Conservation (phyloP, 2,113 vertebrate species). For the Malurus cyaneus region DNA sequence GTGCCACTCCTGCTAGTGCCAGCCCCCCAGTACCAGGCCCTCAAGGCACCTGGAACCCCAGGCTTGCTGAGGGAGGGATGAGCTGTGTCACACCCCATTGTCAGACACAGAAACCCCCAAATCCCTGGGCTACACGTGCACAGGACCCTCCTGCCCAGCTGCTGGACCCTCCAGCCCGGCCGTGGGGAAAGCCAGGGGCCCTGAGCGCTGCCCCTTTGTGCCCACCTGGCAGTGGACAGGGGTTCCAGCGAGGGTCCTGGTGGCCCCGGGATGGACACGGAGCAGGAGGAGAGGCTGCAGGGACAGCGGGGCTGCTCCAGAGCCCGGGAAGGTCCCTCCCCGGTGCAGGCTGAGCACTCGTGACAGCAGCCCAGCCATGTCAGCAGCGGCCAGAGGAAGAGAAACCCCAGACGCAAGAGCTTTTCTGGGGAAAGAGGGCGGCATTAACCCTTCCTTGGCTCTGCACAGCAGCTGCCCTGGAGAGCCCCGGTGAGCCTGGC, state of each 20-base stretch:
- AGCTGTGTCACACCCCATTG: accelerated
- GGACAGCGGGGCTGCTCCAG: accelerated
- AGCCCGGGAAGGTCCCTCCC: not conserved
- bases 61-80: not conserved
- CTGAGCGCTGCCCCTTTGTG: not conserved
- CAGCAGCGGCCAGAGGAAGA: constrained; percentile 54
- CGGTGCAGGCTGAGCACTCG: not conserved
- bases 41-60: no score
- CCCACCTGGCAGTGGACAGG: not conserved
- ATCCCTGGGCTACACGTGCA: accelerated
- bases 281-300: not conserved
- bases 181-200: accelerated
- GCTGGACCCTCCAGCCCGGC: accelerated
- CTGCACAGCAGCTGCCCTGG: not conserved
- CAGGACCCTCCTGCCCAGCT: not conserved
- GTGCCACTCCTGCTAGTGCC: accelerated
- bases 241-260: not conserved
- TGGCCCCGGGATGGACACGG: not conserved
- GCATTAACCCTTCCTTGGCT: not conserved
- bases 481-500: not conserved
- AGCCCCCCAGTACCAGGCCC: not conserved
- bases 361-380: not conserved
- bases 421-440: constrained; percentile 35
- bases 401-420: constrained; percentile 36
- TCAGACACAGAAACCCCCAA: not conserved